Conservation (phyloP, 2,888 invertebrate species). For the Pomacea canaliculata region DNA sequence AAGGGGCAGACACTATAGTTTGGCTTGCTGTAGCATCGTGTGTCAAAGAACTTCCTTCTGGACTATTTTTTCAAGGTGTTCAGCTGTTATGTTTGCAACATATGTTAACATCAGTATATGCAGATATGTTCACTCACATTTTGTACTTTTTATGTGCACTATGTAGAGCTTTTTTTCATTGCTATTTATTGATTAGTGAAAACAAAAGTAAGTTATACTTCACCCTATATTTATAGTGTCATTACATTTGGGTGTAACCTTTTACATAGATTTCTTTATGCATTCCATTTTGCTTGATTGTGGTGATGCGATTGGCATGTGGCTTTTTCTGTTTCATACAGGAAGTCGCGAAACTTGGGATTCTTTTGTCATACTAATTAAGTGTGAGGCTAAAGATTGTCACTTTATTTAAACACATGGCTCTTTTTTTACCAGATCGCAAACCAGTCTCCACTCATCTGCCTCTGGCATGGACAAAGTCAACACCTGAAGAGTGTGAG, state of each 20-base stretch:
- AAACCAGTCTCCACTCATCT: constrained; percentile 68
- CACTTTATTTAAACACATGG: too few relatives aligned
- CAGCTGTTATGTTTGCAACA: background rate
- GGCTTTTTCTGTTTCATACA: too few relatives aligned
- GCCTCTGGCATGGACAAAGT: constrained; percentile 71
- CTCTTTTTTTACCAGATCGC: constrained; percentile 61
- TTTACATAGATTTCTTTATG: too few relatives aligned
- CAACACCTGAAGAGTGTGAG: constrained; percentile 64
- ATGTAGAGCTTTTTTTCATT: too few relatives aligned
- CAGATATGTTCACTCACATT: background rate
- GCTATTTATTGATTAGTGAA: background rate
- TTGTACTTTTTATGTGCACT: background rate
- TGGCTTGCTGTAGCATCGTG: constrained; percentile 70
- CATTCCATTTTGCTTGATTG: too few relatives aligned
- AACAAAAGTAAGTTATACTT: too few relatives aligned
- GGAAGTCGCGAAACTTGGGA: too few relatives aligned
- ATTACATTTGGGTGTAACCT: too few relatives aligned
- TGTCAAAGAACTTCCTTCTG: constrained; percentile 61
- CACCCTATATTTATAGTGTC: too few relatives aligned
- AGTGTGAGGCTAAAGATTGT: too few relatives aligned
- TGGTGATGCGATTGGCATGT: too few relatives aligned
- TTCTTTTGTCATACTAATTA: too few relatives aligned
- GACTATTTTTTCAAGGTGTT: constrained; percentile 70
- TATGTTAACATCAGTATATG: background rate
- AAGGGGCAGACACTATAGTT: constrained; percentile 72